Conservation (phyloP, 1,140 invertebrate genomes). For the Drosophila saltans region DNA sequence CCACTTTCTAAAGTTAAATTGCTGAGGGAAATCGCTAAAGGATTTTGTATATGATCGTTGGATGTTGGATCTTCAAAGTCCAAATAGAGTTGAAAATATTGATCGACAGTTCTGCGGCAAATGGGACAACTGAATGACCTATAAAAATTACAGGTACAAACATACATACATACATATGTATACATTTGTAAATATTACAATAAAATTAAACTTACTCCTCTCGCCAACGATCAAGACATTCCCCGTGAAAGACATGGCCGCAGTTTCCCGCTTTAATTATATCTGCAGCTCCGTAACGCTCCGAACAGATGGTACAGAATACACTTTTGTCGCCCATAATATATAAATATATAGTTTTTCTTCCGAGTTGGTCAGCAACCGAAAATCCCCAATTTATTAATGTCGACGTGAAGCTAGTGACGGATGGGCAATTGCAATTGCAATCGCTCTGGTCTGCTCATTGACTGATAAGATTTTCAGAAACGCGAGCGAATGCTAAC, state of each 20-base stretch:
- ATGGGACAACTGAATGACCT: constrained; percentile 57
- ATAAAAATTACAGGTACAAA: neutral
- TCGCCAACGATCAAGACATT: constrained; percentile 55
- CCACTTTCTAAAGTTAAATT: neutral
- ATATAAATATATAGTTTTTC: neutral
- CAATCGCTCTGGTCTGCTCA: neutral
- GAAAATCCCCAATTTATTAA: constrained; percentile 22
- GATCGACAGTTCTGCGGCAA: constrained; percentile 35
- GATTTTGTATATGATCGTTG: constrained; percentile 21
- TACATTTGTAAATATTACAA: neutral
- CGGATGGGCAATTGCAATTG: constrained; percentile 4
- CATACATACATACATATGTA: neutral
- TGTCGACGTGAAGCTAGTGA: neutral
- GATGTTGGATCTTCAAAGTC: constrained; percentile 38
- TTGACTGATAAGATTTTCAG: neutral
- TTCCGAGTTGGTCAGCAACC: neutral
- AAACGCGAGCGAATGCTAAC: neutral
- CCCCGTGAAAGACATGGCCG: constrained; percentile 62
- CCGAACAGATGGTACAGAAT: constrained; percentile 60
- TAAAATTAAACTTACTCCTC: constrained; percentile 46
- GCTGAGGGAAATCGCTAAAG: neutral
- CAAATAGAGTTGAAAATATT: constrained; percentile 54
- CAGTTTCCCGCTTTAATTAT: constrained; percentile 52
- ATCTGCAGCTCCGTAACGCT: constrained; percentile 42
- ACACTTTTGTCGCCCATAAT: constrained; percentile 29